Percentiles rank a stretch among this genome's conserved stretches.
Conservation (phyloP, 2,888 invertebrate genomes). For the Aromia moschata region DNA sequence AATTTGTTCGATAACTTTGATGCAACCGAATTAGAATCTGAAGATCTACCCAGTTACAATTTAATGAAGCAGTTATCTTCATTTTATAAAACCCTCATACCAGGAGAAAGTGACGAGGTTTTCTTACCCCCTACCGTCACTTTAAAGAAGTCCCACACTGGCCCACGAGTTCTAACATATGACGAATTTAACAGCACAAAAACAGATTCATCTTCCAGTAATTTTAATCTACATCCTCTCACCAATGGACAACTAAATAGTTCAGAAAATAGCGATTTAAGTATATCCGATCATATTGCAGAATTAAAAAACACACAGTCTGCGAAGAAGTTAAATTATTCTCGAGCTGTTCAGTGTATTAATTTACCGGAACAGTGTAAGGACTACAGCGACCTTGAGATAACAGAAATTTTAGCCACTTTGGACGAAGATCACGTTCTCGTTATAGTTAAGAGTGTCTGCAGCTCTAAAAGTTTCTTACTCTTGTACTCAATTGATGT, state of each 20-base stretch:
- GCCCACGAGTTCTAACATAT: conserved; percentile 55
- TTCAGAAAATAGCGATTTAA: conserved; percentile 44
- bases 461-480: conserved; percentile 61
- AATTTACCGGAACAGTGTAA: conserved; percentile 66
- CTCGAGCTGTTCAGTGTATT: conserved; percentile 68
- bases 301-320: conserved; percentile 58
- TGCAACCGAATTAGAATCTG: conserved; percentile 38
- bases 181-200: conserved; percentile 52
- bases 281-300: conserved; percentile 62
- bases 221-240: conserved; percentile 49
- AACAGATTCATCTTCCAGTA: conserved; percentile 53
- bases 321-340: conserved; percentile 59
- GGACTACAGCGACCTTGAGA: conserved; percentile 60
- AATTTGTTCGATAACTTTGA: conserved; percentile 40
- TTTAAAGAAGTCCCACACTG: conserved; percentile 50
- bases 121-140: conserved; percentile 55
- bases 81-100: conserved; percentile 60
- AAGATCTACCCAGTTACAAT: conserved; percentile 42
- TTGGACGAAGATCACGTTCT: conserved; percentile 75
- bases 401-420: conserved; percentile 74
- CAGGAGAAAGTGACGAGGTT: conserved; percentile 61
- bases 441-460: conserved; percentile 64
- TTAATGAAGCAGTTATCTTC: conserved; percentile 50
- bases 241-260: conserved; percentile 51
- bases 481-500: conserved; percentile 69